phyloP scores from a whole-genome alignment of 2,797 vertebrate species.

The Chanos chanos region DNA sequence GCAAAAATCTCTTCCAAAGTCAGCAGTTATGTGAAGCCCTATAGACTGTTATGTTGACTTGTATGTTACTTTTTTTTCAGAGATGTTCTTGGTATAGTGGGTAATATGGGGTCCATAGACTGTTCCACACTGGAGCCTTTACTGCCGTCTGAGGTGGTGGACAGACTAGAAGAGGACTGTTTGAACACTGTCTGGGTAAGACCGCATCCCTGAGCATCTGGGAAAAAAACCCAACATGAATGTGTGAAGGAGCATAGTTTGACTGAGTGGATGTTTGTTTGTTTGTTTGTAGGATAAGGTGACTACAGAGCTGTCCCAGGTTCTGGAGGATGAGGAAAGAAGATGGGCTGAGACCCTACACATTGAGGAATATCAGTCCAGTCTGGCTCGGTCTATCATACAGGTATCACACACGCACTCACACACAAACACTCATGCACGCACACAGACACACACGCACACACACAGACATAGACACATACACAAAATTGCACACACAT shows the following conservation, averaged over 20 bases:
- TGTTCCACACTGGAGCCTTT: slow-evolving; percentile 76
- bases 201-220: not conserved
- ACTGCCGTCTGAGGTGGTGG: slow-evolving; percentile 76
- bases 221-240: not conserved
- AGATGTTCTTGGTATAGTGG: slow-evolving; percentile 82
- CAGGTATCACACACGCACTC: slow-evolving; percentile 59
- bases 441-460: not conserved
- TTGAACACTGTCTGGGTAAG: slow-evolving; percentile 80
- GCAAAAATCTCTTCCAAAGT: too few relatives aligned
- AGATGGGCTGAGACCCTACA: slow-evolving; percentile 73
- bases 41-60: not conserved
- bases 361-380: slow-evolving; percentile 74
- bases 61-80: too few relatives aligned
- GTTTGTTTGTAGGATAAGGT: slow-evolving; percentile 68
- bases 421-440: too few relatives aligned
- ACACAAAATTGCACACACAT: slow-evolving; percentile 1
- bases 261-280: slow-evolving; percentile 9
- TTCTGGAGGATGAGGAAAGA: slow-evolving; percentile 77
- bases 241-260: not conserved
- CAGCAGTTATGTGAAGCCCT: not conserved
- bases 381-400: slow-evolving; percentile 70
- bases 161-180: slow-evolving; percentile 81
- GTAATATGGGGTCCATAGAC: slow-evolving; percentile 74
- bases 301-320: slow-evolving; percentile 69
- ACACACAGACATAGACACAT: not conserved